These are phyloP conservation scores for Malurus splendens DNA, from an alignment of 2,797 vertebrate species.

Conservation along the genomic window DNA sequence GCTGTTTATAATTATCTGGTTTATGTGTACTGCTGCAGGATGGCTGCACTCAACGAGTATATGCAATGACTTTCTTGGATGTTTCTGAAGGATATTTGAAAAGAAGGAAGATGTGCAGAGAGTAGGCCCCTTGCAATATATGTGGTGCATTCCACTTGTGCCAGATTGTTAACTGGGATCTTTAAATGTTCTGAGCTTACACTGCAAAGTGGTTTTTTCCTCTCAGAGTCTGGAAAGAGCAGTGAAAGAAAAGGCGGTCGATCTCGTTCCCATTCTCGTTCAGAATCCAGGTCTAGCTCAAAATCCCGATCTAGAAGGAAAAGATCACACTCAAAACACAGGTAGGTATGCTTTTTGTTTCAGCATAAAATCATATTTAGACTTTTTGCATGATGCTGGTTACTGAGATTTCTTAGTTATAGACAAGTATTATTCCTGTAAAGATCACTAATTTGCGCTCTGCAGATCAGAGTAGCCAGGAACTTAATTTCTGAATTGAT, in stretches of 20 bases:
- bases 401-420: not conserved
- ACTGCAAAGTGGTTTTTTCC: conserved; percentile 79
- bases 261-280: conserved; percentile 80
- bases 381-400: not conserved
- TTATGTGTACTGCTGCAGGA: conserved; percentile 81
- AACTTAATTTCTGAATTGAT: not conserved
- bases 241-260: conserved; percentile 73
- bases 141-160: conserved; percentile 77
- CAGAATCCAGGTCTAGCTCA: conserved; percentile 81
- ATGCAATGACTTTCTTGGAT: conserved; percentile 80
- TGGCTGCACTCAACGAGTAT: conserved; percentile 80
- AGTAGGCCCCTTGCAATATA: conserved; percentile 75
- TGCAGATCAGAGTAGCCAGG: not conserved
- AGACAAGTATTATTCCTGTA: not conserved
- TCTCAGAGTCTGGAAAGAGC: conserved; percentile 79
- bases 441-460: not conserved
- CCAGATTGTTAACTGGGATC: conserved; percentile 77
- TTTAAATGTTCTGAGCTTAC: conserved; percentile 80
- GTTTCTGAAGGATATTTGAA: conserved; percentile 81
- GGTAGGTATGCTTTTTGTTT: conserved; percentile 65
- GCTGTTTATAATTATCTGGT: conserved; percentile 80
- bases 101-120: conserved; percentile 78
- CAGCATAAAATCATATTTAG: not conserved
- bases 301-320: conserved; percentile 81
- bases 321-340: conserved; percentile 87